A percentile compares a stretch with the other conserved stretches of the same genome.
These are phyloP conservation scores for Macropus fuliginosus DNA, from an alignment of 2,797 vertebrate genomes.

Conservation along the genomic window DNA sequence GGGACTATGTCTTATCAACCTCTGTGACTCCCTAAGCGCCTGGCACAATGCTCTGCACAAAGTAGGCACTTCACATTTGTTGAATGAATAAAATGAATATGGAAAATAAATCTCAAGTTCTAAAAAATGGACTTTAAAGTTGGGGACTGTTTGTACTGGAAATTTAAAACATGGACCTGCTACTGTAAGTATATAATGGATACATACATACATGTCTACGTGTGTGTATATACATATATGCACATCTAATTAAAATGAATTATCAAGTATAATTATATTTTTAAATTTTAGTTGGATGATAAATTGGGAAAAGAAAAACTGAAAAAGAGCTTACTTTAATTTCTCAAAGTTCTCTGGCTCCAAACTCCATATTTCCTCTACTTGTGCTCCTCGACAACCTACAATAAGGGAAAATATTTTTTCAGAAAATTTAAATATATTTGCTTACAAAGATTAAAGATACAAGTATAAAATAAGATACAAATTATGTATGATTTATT, in stretches of 20 bases:
- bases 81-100: neutral
- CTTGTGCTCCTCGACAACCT: constrained; percentile 98
- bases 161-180: neutral
- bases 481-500: neutral
- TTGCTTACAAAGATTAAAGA: neutral
- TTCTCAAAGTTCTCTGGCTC: constrained; percentile 99
- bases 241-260: constrained; percentile 52
- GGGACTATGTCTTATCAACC: neutral
- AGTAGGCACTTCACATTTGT: neutral
- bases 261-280: neutral
- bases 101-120: neutral
- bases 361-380: constrained; percentile 99
- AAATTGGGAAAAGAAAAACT: neutral
- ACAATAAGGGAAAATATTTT: constrained; percentile 52
- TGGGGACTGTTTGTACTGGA: neutral
- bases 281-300: constrained; percentile 14
- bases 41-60: neutral
- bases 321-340: constrained; percentile 90
- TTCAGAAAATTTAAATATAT: constrained; percentile 48
- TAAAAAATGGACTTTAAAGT: neutral
- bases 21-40: neutral
- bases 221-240: neutral
- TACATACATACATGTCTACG: neutral
- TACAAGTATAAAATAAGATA: neutral
- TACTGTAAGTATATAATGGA: neutral